Evolutionary conservation across 30 jellyfish, hydroid and myxozoan genomes (phyloP), one percentile per base, ranked within the genome.

Genomic region (Sanderia malayensis): DNA sequence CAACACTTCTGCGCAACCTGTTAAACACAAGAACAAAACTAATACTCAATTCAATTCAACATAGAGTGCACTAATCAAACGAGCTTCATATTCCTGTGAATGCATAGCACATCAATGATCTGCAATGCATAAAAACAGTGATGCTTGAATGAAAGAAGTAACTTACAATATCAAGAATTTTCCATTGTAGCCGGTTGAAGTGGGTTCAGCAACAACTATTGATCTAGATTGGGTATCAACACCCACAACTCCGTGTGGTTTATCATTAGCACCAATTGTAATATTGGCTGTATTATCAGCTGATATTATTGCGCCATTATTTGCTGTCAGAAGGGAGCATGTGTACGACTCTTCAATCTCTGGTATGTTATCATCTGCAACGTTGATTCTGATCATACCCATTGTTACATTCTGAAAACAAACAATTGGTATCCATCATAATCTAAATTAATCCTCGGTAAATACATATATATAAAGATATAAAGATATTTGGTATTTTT

Each of bases 221-320:
- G 26, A 53, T 25, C 97, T 71, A 4, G 94, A 70, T 13, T 28
- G 69, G 8, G 78, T 49, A 0, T 49, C 89, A 24, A 90, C 57
- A 6, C 79, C 46, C 18, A 76, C 67, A 0, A 83, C 84, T n/a
- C 97, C 97, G 57, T 78, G 60, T 9, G 97, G 97, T 23, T 90
- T 90, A 62, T 90, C 97, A 58, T 86, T 90, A 4, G 95, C 94
- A 29, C 58, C 15, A 18, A 90, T 71, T n/a, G 83, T 77, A 44
- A 90, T 70, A 0, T 62, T 59, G 13, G 90, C 86, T 24, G 72
- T 61, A 52, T 72, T 61, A 46, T 64, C 66, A 18, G 44, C 7
- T 21, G 92, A 71, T 20, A 90, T 46, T n/a, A 34, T 73, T 29
- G 80, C 97, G 9, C 74, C 89, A 63, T 76, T 82, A 10, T 85